A percentile compares a stretch with the other conserved stretches of the same genome.
phyloP scores from a whole-genome alignment of 2,113 vertebrate genomes.

The Grallaria varia region DNA sequence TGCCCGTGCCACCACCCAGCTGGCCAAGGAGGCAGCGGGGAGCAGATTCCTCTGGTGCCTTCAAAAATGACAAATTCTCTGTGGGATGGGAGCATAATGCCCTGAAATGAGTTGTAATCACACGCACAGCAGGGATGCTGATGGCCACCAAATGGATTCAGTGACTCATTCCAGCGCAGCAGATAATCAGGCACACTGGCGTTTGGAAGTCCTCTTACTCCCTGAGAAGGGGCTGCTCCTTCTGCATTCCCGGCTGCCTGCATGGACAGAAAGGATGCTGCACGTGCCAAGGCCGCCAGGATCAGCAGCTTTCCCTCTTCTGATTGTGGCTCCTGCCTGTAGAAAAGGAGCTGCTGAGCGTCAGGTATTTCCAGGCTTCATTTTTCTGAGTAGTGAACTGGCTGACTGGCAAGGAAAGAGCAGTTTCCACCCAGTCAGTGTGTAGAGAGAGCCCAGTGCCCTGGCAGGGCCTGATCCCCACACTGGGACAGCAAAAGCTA shows the following conservation, averaged over 20 bases:
- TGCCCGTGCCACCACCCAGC: rapidly evolving
- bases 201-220: background rate
- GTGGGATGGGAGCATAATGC: background rate
- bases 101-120: background rate
- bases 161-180: background rate
- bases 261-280: background rate
- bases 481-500: background rate
- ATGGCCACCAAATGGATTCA: background rate
- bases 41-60: background rate
- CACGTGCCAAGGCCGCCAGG: background rate
- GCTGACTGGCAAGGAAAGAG: background rate
- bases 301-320: background rate
- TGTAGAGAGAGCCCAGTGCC: background rate
- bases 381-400: background rate
- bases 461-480: background rate
- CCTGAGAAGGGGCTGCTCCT: background rate
- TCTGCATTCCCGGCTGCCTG: background rate
- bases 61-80: background rate
- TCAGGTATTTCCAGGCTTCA: background rate
- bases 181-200: background rate
- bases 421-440: background rate
- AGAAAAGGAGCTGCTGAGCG: background rate
- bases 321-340: background rate
- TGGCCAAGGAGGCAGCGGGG: rapidly evolving
- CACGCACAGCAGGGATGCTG: background rate